Evolutionary conservation across 2,888 invertebrate species (phyloP).

Genomic region (Rhaphigaster nebulosa): DNA sequence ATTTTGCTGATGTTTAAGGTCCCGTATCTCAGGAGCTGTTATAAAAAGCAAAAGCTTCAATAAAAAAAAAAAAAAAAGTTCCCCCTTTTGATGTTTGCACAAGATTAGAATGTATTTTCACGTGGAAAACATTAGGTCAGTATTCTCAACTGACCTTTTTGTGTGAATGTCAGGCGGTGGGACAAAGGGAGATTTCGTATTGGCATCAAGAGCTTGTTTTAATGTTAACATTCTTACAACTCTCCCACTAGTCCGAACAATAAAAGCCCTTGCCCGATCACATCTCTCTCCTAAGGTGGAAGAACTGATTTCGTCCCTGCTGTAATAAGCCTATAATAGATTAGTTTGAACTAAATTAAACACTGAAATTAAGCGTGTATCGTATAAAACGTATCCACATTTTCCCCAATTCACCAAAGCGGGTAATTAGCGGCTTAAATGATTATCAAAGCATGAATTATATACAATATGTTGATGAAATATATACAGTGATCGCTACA

Average conservation of each 20-base stretch:
- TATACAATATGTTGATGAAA: too few relatives aligned
- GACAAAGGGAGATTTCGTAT: constrained; percentile 38
- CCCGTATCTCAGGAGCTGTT: too few relatives aligned
- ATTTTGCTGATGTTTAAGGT: too few relatives aligned
- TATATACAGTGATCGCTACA: too few relatives aligned
- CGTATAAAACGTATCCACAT: not conserved
- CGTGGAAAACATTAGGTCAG: constrained; percentile 38
- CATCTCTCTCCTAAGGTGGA: not conserved
- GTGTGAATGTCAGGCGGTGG: constrained; percentile 7
- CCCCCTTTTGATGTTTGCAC: not conserved
- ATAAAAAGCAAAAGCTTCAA: too few relatives aligned
- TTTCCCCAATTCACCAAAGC: too few relatives aligned
- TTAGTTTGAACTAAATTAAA: not conserved
- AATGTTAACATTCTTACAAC: constrained; percentile 18
- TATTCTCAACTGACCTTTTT: constrained; percentile 23
- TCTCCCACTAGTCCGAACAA: not conserved
- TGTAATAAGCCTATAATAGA: not conserved
- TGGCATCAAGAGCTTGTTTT: not conserved
- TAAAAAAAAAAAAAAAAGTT: too few relatives aligned
- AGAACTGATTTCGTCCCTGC: not conserved
- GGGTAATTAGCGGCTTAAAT: too few relatives aligned
- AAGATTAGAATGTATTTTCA: not conserved
- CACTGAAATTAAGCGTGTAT: not conserved
- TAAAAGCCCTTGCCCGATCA: not conserved
- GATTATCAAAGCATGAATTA: too few relatives aligned